Evolutionary conservation across 2,113 vertebrate species (phyloP).

Genomic region (Epinephelus lanceolatus): DNA sequence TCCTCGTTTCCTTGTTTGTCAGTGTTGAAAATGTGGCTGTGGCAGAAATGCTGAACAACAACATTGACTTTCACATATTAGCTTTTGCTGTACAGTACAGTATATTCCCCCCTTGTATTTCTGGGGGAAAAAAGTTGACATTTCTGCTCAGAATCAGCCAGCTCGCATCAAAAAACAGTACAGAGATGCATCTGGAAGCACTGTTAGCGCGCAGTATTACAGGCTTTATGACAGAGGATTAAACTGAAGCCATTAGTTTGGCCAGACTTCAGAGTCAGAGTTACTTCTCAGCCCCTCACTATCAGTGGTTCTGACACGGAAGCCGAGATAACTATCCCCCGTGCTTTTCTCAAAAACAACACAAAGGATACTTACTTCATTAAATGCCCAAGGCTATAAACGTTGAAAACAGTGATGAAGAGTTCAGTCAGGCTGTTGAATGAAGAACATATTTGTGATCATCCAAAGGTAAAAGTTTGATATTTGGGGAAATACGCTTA

Average conservation of each 20-base stretch:
- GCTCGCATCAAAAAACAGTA: slow-evolving; percentile 17
- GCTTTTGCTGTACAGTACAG: not conserved
- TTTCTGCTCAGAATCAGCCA: slow-evolving; percentile 30
- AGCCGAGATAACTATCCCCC: not conserved
- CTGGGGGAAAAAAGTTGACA: slow-evolving; percentile 4
- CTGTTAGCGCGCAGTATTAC: slow-evolving; percentile 10
- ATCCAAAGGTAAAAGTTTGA: not conserved
- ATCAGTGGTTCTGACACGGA: slow-evolving; percentile 11
- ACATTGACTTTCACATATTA: not conserved
- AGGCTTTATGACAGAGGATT: slow-evolving; percentile 55
- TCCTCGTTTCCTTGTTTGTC: slow-evolving; percentile 11
- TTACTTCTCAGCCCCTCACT: not conserved
- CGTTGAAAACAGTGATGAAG: not conserved
- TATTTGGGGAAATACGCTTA: not conserved
- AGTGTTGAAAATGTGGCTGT: not conserved
- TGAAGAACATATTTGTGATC: not conserved
- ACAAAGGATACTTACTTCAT: not conserved
- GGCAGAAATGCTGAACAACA: slow-evolving; percentile 23
- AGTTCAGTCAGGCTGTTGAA: not conserved
- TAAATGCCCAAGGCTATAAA: not conserved
- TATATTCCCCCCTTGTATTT: not conserved
- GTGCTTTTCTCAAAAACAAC: slow-evolving; percentile 2
- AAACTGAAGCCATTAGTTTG: slow-evolving; percentile 40
- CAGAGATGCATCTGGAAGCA: slow-evolving; percentile 27
- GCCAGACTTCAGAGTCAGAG: slow-evolving; percentile 31